Base-by-base conservation (phyloP, 2,113 vertebrate genomes). In the Lagopus muta region DNA sequence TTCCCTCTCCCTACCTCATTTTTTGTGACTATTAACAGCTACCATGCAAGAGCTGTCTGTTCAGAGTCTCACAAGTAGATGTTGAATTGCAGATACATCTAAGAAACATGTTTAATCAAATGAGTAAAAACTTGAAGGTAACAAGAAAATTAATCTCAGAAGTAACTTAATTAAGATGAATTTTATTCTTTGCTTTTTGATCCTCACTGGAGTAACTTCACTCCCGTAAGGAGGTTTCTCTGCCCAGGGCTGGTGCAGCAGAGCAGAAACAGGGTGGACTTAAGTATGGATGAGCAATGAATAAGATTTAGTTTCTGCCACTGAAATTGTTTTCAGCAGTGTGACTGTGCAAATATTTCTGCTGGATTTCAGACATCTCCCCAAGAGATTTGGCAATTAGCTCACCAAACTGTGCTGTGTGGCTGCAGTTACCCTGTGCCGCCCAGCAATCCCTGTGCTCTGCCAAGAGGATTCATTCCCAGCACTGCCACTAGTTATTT, bases 351-450 rank as follows among this genome's bases (percentile, higher is more conserved):
- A 70, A 85, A 36, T 5, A 4, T 80, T 92, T 77, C 71, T 45
- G 34, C 8, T 27, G 28, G 43, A 70, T 82, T 88, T 77, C 15
- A 8, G 72, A 85, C 9, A 30, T 15, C 21, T 85, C 34, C 24
- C 10, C 13, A 43, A 38, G 42, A 80, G 15, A 36, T 88, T 52
- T 36, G 16, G 16, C n/a, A 38, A 74, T 85, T 25, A 73, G 6
- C 14, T 58, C 27, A 14, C 27, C 47, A 65, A 86, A 13, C 10
- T 13, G 27, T 5, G 8, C 21, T 24, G 52, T 0, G 0, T 62
- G 18, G 38, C 69, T 80, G 42, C 0, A 1, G 30, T 50, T 57
- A 27, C 22, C 62, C 5, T 0, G 28, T 3, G 3, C 25, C 66
- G 64, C 25, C 69, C 36, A 14, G 72, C 24, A 76, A 21, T 32